Evolutionary conservation across 2,888 invertebrate genomes (phyloP), one percentile per base, ranked within the genome.

Genomic region (Pomacea canaliculata): DNA sequence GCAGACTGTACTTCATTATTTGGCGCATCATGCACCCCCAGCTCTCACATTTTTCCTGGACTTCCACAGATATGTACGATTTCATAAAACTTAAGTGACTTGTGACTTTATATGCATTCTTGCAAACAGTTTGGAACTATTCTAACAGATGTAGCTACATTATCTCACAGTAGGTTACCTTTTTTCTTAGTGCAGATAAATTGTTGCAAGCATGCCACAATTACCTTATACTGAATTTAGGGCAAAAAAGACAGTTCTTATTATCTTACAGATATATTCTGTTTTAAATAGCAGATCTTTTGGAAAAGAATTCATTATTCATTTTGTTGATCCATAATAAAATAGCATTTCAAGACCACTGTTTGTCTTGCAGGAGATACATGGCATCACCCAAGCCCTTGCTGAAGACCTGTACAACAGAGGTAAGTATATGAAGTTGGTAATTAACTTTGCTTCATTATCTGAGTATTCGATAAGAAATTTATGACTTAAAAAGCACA

Each of bases 31-130:
- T 75, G 94, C 97, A 93, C 97, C 97, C 0, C 93, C 94, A 80
- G 93, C 94, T 78, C 93, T 97, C 83, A 95, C 96, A 1, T 93
- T 94, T 79, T 98, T 98, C 92, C 92, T 98, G 78, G 94, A 97
- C 87, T 95, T 98, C 85, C 95, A 96, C 89, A 92, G 95, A 85
- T 98, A 97, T 91, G 92, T 92, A 84, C 89, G 37, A 12, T 23
- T 0, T 66, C 37, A 3, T 27, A 9, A 56, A 56, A 56, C 4
- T 5, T 37, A 37, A 37, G 37, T 56, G 51, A 13, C 12, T 56
- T 56, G 16, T 56, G 1, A 56, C 16, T 56, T 10, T 27, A 48
- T 69, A 60, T 16, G 12, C 37, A 37, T 37, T 37, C 37, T 37
- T 37, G 37, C 51, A 56, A 16, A 16, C 51, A 56, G 10, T 13